Percentiles rank a stretch among this genome's conserved stretches.
Conservation (phyloP, 2,888 invertebrate genomes). For the Drosophila lacicola region DNA sequence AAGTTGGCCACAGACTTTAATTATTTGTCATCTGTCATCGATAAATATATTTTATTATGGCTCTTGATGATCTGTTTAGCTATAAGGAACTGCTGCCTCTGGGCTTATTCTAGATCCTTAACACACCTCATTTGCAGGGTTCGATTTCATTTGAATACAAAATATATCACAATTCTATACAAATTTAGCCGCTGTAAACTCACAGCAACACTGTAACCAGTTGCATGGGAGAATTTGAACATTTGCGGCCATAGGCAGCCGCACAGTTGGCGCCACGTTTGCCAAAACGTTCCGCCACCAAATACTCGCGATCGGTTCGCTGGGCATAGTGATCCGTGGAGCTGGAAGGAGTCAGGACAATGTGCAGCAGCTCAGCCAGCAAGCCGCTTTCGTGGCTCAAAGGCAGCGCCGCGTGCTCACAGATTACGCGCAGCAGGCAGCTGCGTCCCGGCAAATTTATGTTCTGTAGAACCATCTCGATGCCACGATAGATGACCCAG, state of each 20-base stretch:
- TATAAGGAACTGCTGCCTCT: neutral
- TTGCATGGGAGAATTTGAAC: constrained; percentile 76
- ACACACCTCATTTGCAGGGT: neutral
- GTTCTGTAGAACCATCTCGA: constrained; percentile 85
- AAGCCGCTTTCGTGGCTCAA: constrained; percentile 90
- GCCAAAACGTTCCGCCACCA: constrained; percentile 89
- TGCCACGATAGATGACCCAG: constrained; percentile 81
- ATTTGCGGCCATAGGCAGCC: constrained; percentile 63
- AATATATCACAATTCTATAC: constrained; percentile 31
- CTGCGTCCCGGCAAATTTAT: constrained; percentile 88
- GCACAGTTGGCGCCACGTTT: constrained; percentile 81
- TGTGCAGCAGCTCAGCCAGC: constrained; percentile 91
- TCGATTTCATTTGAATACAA: neutral
- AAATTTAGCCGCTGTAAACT: neutral
- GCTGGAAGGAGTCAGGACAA: constrained; percentile 91
- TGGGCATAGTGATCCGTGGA: constrained; percentile 88
- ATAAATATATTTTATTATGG: too few relatives aligned
- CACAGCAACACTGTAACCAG: constrained; percentile 67
- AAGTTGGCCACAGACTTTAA: too few relatives aligned
- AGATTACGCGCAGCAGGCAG: constrained; percentile 91
- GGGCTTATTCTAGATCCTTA: neutral
- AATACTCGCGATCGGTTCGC: constrained; percentile 89
- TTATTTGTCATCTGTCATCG: too few relatives aligned
- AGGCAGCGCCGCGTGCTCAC: constrained; percentile 90
- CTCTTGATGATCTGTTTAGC: too few relatives aligned